Evolutionary conservation across 2,797 vertebrate species (phyloP).

Genomic region (Sebastolobus altivelis): DNA sequence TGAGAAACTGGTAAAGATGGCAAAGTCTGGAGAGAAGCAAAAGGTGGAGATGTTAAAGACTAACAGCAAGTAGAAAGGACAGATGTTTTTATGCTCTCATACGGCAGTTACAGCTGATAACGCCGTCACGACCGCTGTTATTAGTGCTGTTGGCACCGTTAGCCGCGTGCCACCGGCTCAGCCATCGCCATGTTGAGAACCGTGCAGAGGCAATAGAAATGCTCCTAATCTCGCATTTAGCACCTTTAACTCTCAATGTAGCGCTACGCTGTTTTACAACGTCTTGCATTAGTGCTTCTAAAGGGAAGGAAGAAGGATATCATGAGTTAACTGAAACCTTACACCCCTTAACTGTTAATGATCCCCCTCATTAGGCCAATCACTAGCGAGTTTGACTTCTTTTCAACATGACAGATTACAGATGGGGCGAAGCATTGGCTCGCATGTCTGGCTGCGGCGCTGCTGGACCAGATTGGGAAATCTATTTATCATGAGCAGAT

Average conservation of each 20-base stretch:
- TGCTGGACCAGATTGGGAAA: slow-evolving; percentile 59
- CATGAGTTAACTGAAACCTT: slow-evolving; percentile 49
- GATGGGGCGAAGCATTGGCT: slow-evolving; percentile 56
- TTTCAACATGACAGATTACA: slow-evolving; percentile 72
- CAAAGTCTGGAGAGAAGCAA: slow-evolving; percentile 15
- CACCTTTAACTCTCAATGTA: slow-evolving; percentile 1
- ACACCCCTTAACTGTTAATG: slow-evolving; percentile 66
- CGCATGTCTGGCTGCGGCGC: slow-evolving; percentile 44
- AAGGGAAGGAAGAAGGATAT: slow-evolving; percentile 18
- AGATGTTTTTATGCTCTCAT: background rate
- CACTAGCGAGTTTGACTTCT: slow-evolving; percentile 66
- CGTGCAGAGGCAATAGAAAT: background rate
- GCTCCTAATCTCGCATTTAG: background rate
- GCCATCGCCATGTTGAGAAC: background rate
- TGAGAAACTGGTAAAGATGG: slow-evolving; percentile 34
- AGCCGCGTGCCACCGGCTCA: background rate
- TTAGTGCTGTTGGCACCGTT: background rate
- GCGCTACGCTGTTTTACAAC: background rate
- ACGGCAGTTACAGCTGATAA: background rate
- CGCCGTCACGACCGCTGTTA: background rate
- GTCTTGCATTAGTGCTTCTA: background rate
- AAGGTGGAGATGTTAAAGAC: slow-evolving; percentile 4
- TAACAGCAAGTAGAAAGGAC: slow-evolving; percentile 27
- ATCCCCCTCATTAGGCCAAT: slow-evolving; percentile 72
- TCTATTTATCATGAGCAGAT: slow-evolving; percentile 70